A percentile compares a stretch with the other conserved stretches of the same genome.
Evolutionary conservation across 2,888 invertebrate genomes (phyloP).

Genomic region (Amaurobius ferox): DNA sequence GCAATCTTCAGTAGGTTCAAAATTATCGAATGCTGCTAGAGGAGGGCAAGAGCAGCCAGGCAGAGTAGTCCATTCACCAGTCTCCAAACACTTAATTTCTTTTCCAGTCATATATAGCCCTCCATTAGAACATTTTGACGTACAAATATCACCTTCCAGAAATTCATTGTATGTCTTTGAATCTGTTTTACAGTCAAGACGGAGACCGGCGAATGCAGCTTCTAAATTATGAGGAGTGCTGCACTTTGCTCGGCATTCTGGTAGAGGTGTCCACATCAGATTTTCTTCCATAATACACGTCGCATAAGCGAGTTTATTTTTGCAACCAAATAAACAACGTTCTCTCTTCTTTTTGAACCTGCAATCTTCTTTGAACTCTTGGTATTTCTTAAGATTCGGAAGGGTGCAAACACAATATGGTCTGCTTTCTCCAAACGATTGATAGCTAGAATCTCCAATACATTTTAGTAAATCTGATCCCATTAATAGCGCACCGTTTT

Average conservation of each 20-base stretch:
- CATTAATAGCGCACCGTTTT: neutral
- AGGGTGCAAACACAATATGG: neutral
- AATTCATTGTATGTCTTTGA: no score
- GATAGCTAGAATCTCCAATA: neutral
- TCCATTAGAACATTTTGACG: no score
- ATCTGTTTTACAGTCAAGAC: no score
- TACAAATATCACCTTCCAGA: no score
- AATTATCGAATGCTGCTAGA: no score
- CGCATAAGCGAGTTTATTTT: neutral
- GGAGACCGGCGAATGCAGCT: no score
- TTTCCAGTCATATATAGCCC: no score
- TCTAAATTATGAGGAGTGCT: neutral
- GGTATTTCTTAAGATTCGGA: neutral
- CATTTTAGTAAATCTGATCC: conserved; percentile 7
- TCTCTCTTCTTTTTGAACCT: neutral
- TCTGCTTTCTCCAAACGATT: neutral
- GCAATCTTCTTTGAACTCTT: neutral
- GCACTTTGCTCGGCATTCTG: neutral
- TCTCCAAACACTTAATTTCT: conserved; percentile 1
- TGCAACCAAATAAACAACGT: neutral
- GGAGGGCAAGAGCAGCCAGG: conserved; percentile 10
- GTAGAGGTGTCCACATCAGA: neutral
- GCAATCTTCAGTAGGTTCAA: no score
- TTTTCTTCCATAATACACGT: neutral
- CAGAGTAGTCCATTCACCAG: neutral